Conservation (phyloP, 2,888 invertebrate species). For the Lutraria lutraria region DNA sequence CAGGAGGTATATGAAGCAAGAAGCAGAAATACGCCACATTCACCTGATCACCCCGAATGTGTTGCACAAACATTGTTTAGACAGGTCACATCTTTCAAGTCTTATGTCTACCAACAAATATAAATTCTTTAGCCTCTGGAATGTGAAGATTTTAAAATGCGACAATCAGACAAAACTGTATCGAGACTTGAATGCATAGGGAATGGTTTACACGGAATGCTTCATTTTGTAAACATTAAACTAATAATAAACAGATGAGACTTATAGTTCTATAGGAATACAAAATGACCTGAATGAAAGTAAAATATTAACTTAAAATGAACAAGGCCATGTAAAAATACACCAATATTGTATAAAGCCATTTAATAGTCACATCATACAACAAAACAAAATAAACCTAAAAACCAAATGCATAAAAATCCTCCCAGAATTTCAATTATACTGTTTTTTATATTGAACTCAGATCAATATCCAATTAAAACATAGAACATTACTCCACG, state of each 20-base stretch:
- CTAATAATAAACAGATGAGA: not conserved
- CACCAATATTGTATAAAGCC: not conserved
- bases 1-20: no score
- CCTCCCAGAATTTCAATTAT: no score
- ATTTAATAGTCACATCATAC: not conserved
- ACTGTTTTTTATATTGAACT: no score
- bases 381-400: not conserved
- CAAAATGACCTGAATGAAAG: no score
- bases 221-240: not conserved
- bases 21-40: no score
- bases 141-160: not conserved
- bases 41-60: no score
- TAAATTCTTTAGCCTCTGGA: not conserved
- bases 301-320: not conserved
- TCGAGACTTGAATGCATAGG: not conserved
- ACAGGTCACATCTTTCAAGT: not conserved
- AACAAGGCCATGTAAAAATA: not conserved
- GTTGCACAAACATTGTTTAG: no score
- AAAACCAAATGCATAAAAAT: no score
- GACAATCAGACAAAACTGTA: not conserved
- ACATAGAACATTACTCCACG: no score
- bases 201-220: conserved; percentile 7
- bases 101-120: not conserved
- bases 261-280: no score
- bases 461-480: no score